Evolutionary conservation across 2,888 invertebrate genomes (phyloP), one percentile per base, ranked within the genome.

Genomic region (Spilosoma lubricipeda): DNA sequence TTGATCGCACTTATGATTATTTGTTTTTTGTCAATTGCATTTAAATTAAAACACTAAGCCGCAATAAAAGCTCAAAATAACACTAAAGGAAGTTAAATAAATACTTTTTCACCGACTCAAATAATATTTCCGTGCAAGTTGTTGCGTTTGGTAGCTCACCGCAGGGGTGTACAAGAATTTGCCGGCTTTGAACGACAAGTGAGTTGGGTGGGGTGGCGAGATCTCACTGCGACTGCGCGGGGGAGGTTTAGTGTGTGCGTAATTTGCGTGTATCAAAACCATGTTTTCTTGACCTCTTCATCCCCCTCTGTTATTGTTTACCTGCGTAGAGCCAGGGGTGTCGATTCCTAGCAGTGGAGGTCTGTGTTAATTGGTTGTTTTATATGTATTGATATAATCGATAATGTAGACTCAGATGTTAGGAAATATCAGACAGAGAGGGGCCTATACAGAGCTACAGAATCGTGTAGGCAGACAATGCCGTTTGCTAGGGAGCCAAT

Each of bases 351-450:
- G 89, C 88, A 88, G 83, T 72, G 75, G 82, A 84, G 93, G 73
- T 90, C 93, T 77, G 30, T 45, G 36, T 85, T 80, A 0, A 45
- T 0, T 91, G 91, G 94, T 83, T 77, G 66, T 63, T 80, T 80
- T 86, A 85, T 86, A 87, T 88, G 89, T 92, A 90, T 92, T 92
- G 93, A 92, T 92, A 92, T 92, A 95, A 95, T 95, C 95, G 93
- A 95, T 95, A 95, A 94, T 92, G 93, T 93, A 92, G 93, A 91
- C 88, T 88, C 90, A 89, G 91, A 91, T 89, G 89, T 85, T 87
- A 89, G 93, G 92, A 93, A 93, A 95, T 93, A 93, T 94, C 95
- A 95, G 94, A 95, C 93, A 86, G 86, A 90, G 85, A 91, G 94
- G 93, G 89, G 88, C 86, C 89, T 89, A 90, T 90, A 78, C 76